Conservation (phyloP, 2,888 invertebrate genomes). For the Atherix ibis region DNA sequence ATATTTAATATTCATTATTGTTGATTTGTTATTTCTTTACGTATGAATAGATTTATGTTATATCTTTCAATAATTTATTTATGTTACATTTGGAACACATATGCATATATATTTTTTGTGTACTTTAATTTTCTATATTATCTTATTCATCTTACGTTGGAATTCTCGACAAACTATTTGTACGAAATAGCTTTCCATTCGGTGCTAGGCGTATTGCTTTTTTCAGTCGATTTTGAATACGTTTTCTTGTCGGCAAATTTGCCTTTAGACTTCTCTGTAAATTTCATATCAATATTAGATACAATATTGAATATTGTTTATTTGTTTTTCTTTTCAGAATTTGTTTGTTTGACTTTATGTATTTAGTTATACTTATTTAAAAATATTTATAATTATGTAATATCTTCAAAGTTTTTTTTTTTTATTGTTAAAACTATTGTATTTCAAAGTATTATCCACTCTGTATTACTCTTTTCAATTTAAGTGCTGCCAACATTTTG, state of each 20-base stretch:
- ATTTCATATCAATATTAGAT: conserved; percentile 12
- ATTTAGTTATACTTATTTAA: conserved; percentile 3
- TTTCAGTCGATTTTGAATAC: conserved; percentile 17
- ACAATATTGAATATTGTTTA: conserved; percentile 7
- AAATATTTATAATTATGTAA: no score
- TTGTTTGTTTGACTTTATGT: background rate
- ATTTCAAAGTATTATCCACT: conserved; percentile 11
- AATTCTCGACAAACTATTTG: conserved; percentile 26
- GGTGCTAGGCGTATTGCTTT: conserved; percentile 25
- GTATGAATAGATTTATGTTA: no score
- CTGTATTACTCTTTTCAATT: conserved; percentile 31
- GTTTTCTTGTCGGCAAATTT: conserved; percentile 13
- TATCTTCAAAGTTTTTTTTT: no score
- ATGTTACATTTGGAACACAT: no score
- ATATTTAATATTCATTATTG: no score
- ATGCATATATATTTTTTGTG: no score
- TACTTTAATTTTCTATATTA: no score
- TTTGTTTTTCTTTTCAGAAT: conserved; percentile 4
- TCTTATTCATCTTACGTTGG: conserved; percentile 32
- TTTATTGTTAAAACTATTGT: conserved; percentile 8
- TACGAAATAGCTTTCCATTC: conserved; percentile 25
- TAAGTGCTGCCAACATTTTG: conserved; percentile 28
- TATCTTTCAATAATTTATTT: no score
- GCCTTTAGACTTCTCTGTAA: conserved; percentile 33
- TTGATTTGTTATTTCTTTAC: conserved; percentile 5